Conservation (phyloP, 2,888 invertebrate species). For the Chrysodeixis includens region DNA sequence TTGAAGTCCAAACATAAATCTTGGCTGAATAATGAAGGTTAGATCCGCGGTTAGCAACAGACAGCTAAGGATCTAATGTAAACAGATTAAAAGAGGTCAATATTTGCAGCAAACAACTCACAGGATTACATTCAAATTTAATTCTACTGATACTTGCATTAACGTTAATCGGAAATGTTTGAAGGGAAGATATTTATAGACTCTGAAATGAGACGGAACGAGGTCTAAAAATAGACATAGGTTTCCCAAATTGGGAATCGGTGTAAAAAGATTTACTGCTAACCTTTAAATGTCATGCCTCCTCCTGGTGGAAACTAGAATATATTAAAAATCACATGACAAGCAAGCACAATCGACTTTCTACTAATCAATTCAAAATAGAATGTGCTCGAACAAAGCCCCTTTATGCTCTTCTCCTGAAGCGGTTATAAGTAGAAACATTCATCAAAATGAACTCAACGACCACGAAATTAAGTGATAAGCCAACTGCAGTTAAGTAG, state of each 20-base stretch:
- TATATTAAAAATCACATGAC: background rate
- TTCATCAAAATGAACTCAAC: slow-evolving; percentile 18
- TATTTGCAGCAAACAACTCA: background rate
- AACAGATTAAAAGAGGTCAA: slow-evolving; percentile 1
- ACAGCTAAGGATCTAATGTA: background rate
- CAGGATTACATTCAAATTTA: slow-evolving; percentile 2
- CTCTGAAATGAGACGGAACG: background rate
- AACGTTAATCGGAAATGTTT: background rate
- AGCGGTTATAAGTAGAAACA: slow-evolving; percentile 13
- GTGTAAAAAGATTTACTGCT: background rate
- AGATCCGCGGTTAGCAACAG: background rate
- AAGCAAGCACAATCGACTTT: background rate
- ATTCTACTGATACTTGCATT: background rate
- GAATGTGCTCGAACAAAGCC: slow-evolving; percentile 6
- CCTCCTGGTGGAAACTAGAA: background rate
- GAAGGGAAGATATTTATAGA: background rate
- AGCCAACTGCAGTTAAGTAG: slow-evolving; percentile 26
- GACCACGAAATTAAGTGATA: slow-evolving; percentile 25
- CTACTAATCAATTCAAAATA: background rate
- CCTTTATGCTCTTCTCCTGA: slow-evolving; percentile 7
- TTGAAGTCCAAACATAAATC: background rate
- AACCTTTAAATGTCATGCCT: background rate
- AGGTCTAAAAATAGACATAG: background rate
- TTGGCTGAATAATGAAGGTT: background rate
- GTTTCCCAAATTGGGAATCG: background rate